Evolutionary conservation across 2,797 vertebrate species (phyloP).

Genomic region (Trematomus bernacchii): DNA sequence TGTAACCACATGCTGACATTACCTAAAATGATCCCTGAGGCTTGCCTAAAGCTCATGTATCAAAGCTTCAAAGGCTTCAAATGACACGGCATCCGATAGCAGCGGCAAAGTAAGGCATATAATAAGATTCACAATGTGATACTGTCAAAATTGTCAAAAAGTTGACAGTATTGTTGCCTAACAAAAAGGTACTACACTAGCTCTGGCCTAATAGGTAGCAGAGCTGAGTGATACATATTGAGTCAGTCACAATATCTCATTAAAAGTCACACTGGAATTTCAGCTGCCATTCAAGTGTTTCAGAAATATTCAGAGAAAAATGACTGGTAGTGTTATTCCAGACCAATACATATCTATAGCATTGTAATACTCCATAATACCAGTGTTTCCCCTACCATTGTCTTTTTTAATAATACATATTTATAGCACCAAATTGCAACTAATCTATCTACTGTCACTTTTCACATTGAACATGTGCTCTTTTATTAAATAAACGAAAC

Average conservation of each 20-base stretch:
- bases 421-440: too few relatives aligned
- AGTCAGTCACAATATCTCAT: background rate
- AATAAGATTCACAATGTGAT: constrained; percentile 39
- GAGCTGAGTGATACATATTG: background rate
- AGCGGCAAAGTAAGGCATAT: constrained; percentile 26
- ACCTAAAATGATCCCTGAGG: constrained; percentile 55
- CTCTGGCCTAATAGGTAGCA: background rate
- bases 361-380: background rate
- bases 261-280: background rate
- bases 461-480: too few relatives aligned
- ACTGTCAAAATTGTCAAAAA: constrained; percentile 50
- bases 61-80: constrained; percentile 48
- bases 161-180: constrained; percentile 10
- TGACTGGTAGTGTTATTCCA: background rate
- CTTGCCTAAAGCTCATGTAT: constrained; percentile 37
- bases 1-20: constrained; percentile 39
- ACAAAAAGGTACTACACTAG: background rate
- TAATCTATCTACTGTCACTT: too few relatives aligned
- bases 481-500: too few relatives aligned
- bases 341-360: background rate
- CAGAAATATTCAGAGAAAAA: background rate
- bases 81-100: constrained; percentile 31
- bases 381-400: background rate
- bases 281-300: background rate
- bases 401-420: too few relatives aligned